A percentile compares a stretch with the other conserved stretches of the same genome.
Conservation (phyloP, 1,140 invertebrate genomes). For the Drosophila kikkawai region DNA sequence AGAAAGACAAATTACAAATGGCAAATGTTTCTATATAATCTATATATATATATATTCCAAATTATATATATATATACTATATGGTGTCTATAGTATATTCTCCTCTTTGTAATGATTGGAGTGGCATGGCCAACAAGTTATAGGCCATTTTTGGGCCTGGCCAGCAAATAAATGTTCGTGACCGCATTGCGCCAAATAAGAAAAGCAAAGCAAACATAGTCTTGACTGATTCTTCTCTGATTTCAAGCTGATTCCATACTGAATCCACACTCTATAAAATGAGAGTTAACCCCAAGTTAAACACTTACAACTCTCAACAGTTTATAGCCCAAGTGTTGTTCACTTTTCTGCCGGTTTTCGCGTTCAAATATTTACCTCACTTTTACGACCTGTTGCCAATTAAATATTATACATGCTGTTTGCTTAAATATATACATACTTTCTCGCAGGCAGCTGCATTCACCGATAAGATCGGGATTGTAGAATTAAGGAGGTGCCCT, state of each 20-base stretch:
- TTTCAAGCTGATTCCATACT: background rate
- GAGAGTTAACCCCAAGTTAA: conserved; percentile 11
- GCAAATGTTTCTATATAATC: conserved; percentile 7
- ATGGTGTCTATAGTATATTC: background rate
- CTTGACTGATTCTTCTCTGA: conserved; percentile 10
- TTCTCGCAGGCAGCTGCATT: conserved; percentile 27
- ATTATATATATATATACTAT: background rate
- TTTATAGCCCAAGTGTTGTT: conserved; percentile 19
- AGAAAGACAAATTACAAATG: conserved; percentile 45
- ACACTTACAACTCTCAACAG: conserved; percentile 14
- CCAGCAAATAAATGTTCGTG: conserved; percentile 53
- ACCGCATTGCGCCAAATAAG: conserved; percentile 71
- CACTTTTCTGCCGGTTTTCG: conserved; percentile 9
- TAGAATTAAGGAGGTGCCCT: background rate
- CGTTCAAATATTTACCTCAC: conserved; percentile 56
- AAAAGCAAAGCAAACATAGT: conserved; percentile 24
- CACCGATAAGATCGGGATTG: conserved; percentile 18
- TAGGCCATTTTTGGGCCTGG: conserved; percentile 70
- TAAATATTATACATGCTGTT: conserved; percentile 35
- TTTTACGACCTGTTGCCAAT: conserved; percentile 62
- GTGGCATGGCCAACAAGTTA: conserved; percentile 66
- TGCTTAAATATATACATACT: conserved; percentile 7
- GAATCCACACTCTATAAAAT: conserved; percentile 2
- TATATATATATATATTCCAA: background rate
- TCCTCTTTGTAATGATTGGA: background rate